Conservation (phyloP, 2,113 vertebrate species). For the Butorides virescens region DNA sequence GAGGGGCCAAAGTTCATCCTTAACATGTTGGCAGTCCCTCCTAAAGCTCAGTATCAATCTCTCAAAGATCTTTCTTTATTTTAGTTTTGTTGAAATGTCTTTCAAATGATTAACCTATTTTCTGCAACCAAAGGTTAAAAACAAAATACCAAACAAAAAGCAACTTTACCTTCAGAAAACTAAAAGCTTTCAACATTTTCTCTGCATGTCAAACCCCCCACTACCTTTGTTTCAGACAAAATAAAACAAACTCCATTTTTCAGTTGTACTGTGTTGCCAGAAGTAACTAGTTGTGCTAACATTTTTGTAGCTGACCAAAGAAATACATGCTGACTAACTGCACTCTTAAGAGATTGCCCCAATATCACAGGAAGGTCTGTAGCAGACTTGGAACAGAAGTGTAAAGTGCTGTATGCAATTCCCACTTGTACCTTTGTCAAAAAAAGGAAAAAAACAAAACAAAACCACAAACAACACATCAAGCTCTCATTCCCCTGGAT, state of each 20-base stretch:
- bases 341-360: neutral
- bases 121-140: neutral
- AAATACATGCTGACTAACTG: neutral
- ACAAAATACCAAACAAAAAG: neutral
- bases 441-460: neutral
- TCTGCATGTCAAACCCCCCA: neutral
- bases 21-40: neutral
- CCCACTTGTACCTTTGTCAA: neutral
- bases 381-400: neutral
- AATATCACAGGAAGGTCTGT: neutral
- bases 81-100: neutral
- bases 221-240: neutral
- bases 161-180: neutral
- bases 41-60: neutral
- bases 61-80: neutral
- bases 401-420: constrained; percentile 1
- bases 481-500: neutral
- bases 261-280: neutral
- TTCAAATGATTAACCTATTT: neutral
- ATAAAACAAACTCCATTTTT: neutral
- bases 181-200: neutral
- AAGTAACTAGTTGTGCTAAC: neutral
- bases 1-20: neutral
- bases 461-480: neutral
- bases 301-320: neutral